Conservation (phyloP, 1,140 invertebrate species). For the Pomacea maculata region DNA sequence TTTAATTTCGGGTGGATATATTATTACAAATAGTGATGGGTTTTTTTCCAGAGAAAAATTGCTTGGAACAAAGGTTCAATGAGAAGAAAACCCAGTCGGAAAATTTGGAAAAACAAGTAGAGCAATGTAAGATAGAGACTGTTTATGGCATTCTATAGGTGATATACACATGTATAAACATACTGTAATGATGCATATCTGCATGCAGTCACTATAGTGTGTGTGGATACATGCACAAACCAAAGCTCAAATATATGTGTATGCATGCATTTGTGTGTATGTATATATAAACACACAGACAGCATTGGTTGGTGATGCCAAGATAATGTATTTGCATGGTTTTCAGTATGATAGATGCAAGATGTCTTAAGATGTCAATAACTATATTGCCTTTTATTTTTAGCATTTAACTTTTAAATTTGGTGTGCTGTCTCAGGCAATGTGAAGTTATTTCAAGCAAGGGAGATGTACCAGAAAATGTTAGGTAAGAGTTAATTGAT, state of each 20-base stretch:
- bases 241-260: not conserved
- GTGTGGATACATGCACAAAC: not conserved
- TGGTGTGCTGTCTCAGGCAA: conserved; percentile 33
- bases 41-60: conserved; percentile 39
- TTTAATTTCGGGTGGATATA: not conserved
- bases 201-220: not conserved
- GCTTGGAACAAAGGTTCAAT: conserved; percentile 41
- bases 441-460: conserved; percentile 31
- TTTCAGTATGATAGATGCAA: too few species aligned
- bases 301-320: too few species aligned
- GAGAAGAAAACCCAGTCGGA: conserved; percentile 36
- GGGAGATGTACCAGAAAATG: conserved; percentile 38
- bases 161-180: too few species aligned
- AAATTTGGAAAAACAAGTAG: conserved; percentile 33
- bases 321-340: too few species aligned
- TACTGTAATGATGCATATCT: too few species aligned
- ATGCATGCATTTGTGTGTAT: not conserved
- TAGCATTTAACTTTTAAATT: not conserved
- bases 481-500: conserved; percentile 26
- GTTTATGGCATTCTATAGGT: not conserved
- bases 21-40: not conserved
- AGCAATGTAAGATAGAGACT: conserved; percentile 30
- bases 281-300: not conserved
- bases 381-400: too few species aligned
- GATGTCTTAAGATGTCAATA: too few species aligned